A percentile compares a stretch with the other conserved stretches of the same genome.
phyloP scores from a whole-genome alignment of 2,797 vertebrate genomes.

The Capromys pilorides region DNA sequence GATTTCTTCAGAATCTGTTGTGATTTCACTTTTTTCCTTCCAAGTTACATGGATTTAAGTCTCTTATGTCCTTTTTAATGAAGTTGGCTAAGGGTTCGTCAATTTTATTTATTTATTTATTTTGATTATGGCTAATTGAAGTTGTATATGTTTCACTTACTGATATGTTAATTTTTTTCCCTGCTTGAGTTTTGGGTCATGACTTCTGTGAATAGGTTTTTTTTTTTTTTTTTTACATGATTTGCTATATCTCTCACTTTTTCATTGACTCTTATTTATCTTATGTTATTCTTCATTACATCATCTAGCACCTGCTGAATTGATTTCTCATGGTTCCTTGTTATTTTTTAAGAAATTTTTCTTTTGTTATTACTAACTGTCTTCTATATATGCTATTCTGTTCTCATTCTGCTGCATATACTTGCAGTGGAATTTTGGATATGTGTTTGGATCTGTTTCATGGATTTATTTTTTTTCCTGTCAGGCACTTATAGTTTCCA shows the following conservation, averaged over 20 bases:
- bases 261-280: not conserved
- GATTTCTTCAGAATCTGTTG: too few species aligned
- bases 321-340: not conserved
- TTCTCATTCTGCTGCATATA: not conserved
- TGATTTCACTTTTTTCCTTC: too few species aligned
- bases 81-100: too few species aligned
- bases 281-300: too few species aligned
- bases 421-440: not conserved
- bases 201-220: not conserved
- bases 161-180: not conserved
- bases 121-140: not conserved
- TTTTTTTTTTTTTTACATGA: not conserved
- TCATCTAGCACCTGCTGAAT: not conserved
- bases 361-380: not conserved
- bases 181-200: not conserved
- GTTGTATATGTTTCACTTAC: not conserved
- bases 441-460: not conserved
- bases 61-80: too few species aligned
- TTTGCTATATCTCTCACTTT: not conserved
- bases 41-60: too few species aligned
- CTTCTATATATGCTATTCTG: not conserved
- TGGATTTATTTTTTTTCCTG: not conserved
- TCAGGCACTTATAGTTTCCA: not conserved
- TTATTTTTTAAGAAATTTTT: not conserved
- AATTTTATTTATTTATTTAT: too few species aligned